Evolutionary conservation across 1,140 invertebrate genomes (phyloP), one percentile per base, ranked within the genome.

Genomic region (Drosophila pallidifrons): DNA sequence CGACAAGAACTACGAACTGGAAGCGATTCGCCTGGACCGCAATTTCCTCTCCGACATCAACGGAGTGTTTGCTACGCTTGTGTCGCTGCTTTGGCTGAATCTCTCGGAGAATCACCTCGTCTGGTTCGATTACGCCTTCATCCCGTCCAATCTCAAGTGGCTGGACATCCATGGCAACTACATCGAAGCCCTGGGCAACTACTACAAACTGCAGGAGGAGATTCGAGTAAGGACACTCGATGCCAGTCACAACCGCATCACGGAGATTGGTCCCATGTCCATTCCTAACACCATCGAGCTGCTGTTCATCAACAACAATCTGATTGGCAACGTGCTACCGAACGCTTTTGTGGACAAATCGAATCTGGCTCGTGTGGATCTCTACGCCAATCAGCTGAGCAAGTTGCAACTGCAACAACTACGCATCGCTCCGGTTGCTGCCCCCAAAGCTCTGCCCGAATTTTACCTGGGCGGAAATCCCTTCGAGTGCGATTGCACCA

Each of bases 71-170:
- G 95, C 96, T 25, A 96, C 96, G 10, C 93, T 98, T 6, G 94
- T 96, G 0, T 96, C 95, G 71, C 93, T 98, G 30, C 92, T 98
- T 78, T 96, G 97, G 95, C 93, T 98, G 41, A 98, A 98, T 92
- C 94, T 98, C n/a, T 97, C 97, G 1, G 96, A 97, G 93, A 98
- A 98, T 94, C 96, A 97, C 94, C 93, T 98, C 85, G 95, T 97
- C 49, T 97, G 96, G 96, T 98, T 98, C 91, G 97, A 98, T 92
- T 98, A 97, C 91, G 96, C 96, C 11, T 97, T 97, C 91, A 95
- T 98, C 70, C 97, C 97, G 7, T 95, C 94, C 49, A 97, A 97
- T 92, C 93, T 98, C 49, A 97, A 98, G 92, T 98, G 97, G 96
- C 93, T 98, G 82, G 97, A 98, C 91, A 96, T 98, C 78, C 97